Evolutionary conservation across 1,140 invertebrate genomes (phyloP), one percentile per base, ranked within the genome.

Genomic region (Potamilus streckersoni): DNA sequence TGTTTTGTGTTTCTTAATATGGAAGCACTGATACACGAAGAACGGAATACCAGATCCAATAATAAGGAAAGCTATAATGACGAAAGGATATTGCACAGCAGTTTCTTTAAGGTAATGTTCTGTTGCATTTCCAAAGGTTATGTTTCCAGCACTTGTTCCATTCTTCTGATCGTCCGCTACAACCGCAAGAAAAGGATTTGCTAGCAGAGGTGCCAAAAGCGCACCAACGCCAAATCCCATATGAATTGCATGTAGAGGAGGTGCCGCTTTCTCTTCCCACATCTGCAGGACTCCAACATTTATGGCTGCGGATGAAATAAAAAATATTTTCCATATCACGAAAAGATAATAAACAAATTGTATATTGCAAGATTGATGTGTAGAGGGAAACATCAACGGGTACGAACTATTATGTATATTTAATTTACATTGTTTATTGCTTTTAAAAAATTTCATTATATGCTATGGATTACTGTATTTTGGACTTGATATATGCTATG

Each of bases 181-280:
- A 5, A 72, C 75, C 20, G 75, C 75, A 14, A 77, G 65, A 49
- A 65, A 77, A 19, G 75, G 75, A 14, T 58, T 60, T 23, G 65
- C 72, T 6, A 77, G 31, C 2, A 77, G 64, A 1, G 75, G 75
- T n/a, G 17, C 75, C 2, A 69, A 19, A 6, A 77, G 56, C 15
- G 75, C 75, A 31, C 75, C 75, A n/a, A 77, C 64, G 14, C 75
- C 64, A 61, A 72, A 77, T n/a, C 75, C 75, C 65, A 73, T 77
- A 27, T 77, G 75, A n/a, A 77, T 49, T 19, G 73, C 23, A 31
- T 77, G 75, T 13, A 77, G 49, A 56, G 63, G 49, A 0, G 31
- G 72, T 4, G 65, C 60, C 57, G 60, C 73, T 23, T 58, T 71
- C 17, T 77, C 75, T 55, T 68, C 67, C 75, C 75, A 77, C 56